These are phyloP conservation scores for Acipenser oxyrinchus DNA, from an alignment of 2,797 vertebrate species.

Conservation along the genomic window DNA sequence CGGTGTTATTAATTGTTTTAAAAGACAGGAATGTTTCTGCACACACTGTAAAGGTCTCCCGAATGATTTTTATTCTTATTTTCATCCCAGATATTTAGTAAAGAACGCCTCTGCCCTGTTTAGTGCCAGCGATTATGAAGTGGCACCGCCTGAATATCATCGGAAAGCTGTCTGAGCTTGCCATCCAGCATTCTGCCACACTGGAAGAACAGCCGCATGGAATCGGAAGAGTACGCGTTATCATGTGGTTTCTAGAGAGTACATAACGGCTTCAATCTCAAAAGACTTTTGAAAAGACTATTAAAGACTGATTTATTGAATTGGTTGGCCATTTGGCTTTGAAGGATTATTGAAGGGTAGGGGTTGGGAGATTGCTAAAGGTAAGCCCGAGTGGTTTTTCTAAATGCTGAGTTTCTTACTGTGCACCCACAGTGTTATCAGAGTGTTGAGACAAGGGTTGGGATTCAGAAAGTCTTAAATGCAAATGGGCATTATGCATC, in stretches of 20 bases:
- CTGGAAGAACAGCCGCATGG: not conserved
- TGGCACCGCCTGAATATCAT: constrained; percentile 92
- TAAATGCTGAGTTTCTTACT: constrained; percentile 5
- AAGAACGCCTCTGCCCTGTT: constrained; percentile 86
- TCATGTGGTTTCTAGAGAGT: not conserved
- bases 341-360: not conserved
- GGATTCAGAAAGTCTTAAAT: not conserved
- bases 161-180: constrained; percentile 77
- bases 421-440: not conserved
- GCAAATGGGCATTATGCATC: constrained; percentile 6
- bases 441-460: not conserved
- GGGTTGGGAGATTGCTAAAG: not conserved
- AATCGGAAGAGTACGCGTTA: too few relatives aligned
- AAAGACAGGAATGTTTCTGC: too few relatives aligned
- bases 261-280: not conserved
- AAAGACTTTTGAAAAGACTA: not conserved
- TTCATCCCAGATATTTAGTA: constrained; percentile 74
- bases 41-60: too few relatives aligned
- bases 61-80: not conserved
- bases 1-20: too few relatives aligned
- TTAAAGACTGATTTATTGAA: not conserved
- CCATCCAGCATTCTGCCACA: not conserved
- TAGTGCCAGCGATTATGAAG: constrained; percentile 91
- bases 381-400: not conserved
- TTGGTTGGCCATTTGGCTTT: not conserved